A percentile compares a stretch with the other conserved stretches of the same genome.
These are phyloP conservation scores for Polymixis flavicincta DNA, from an alignment of 2,888 invertebrate species.

Conservation along the genomic window DNA sequence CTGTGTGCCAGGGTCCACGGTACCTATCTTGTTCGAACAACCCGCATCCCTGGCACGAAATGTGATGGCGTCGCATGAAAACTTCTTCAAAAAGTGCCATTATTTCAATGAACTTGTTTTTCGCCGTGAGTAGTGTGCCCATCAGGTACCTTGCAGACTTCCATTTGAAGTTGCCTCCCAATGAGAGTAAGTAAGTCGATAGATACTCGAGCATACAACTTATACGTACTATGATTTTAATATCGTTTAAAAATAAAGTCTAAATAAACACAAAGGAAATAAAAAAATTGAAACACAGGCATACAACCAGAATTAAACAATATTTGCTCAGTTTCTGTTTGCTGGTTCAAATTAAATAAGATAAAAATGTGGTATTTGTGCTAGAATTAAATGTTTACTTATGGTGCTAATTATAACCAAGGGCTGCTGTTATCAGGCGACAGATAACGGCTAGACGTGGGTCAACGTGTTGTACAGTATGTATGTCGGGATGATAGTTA, in stretches of 20 bases:
- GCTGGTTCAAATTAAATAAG: constrained; percentile 41
- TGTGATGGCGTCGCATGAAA: not conserved
- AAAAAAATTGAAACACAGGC: constrained; percentile 19
- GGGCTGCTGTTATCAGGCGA: constrained; percentile 40
- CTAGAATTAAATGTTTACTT: constrained; percentile 39
- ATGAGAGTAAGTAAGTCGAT: not conserved
- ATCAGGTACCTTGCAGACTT: not conserved
- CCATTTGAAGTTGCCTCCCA: not conserved
- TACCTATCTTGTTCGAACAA: too few species aligned
- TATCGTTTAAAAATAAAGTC: not conserved
- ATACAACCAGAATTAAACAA: constrained; percentile 36
- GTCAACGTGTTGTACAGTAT: not conserved
- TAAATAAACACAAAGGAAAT: constrained; percentile 15
- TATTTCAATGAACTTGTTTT: too few species aligned
- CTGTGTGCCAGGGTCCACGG: too few species aligned
- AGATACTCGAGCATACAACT: not conserved
- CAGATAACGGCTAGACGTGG: constrained; percentile 44
- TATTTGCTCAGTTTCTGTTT: constrained; percentile 34
- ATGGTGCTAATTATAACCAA: constrained; percentile 43
- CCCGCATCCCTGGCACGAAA: too few species aligned
- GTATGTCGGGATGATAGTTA: not conserved
- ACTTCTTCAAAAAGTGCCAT: not conserved
- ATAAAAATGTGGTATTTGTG: constrained; percentile 44
- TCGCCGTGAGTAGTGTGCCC: not conserved
- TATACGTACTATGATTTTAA: not conserved